phyloP scores from a whole-genome alignment of 2,797 vertebrate species.

The Hoplostethus atlanticus region DNA sequence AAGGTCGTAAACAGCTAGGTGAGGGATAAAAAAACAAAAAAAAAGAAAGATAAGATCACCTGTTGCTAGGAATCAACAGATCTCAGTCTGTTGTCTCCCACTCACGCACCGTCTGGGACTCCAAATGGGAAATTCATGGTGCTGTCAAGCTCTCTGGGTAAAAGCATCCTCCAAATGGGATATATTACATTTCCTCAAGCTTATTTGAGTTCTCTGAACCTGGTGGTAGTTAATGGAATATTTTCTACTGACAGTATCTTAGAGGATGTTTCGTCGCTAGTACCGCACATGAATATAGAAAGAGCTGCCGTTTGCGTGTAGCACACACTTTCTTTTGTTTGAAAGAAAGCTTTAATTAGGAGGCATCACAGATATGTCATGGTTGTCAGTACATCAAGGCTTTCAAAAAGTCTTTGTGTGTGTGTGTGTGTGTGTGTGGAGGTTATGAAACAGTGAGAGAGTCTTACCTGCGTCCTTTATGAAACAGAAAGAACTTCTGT shows the following conservation, averaged over 20 bases:
- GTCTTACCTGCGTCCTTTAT: conserved; percentile 62
- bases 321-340: conserved; percentile 3
- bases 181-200: conserved; percentile 24
- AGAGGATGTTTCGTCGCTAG: conserved; percentile 57
- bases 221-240: conserved; percentile 37
- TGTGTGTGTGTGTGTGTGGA: conserved; percentile 47
- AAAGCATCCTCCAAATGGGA: not conserved
- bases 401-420: conserved; percentile 47
- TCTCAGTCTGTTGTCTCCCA: conserved; percentile 9
- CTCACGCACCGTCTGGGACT: not conserved
- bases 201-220: conserved; percentile 38
- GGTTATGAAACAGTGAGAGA: conserved; percentile 46
- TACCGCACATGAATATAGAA: conserved; percentile 63
- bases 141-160: not conserved
- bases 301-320: conserved; percentile 42
- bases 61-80: conserved; percentile 1
- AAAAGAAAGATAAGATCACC: conserved; percentile 20
- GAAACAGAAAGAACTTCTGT: conserved; percentile 25
- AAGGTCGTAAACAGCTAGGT: conserved; percentile 37
- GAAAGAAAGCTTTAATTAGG: conserved; percentile 66
- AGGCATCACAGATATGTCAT: conserved; percentile 53
- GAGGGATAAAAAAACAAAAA: not conserved
- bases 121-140: not conserved
- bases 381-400: conserved; percentile 50
- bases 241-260: conserved; percentile 46